phyloP scores from a whole-genome alignment of 2,113 vertebrate genomes.

The Ptilorrhoa leucosticta region DNA sequence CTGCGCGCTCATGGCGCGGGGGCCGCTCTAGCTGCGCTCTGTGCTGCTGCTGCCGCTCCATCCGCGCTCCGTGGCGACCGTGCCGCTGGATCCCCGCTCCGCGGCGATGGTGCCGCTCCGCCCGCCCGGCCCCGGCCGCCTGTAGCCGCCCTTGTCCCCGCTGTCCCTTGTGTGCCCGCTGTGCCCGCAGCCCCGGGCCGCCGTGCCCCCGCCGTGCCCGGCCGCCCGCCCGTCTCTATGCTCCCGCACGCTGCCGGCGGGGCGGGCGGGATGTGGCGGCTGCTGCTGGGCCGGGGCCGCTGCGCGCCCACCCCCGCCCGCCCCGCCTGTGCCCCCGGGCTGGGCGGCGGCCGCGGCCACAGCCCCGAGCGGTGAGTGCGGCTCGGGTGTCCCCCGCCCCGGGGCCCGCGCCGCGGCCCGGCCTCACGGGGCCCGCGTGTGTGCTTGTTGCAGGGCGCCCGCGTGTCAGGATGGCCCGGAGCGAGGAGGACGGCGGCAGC shows the following conservation, averaged over 20 bases:
- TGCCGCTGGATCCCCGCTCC: not conserved
- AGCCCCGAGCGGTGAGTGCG: constrained; percentile 12
- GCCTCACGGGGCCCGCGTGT: not conserved
- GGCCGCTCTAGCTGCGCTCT: not conserved
- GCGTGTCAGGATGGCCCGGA: not conserved
- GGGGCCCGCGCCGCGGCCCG: not conserved
- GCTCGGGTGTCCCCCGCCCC: not conserved
- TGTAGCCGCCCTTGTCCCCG: not conserved
- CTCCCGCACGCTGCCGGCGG: not conserved
- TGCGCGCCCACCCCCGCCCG: not conserved
- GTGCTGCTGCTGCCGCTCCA: not conserved
- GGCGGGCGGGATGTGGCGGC: not conserved
- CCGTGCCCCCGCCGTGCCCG: too few species aligned
- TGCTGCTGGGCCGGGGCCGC: not conserved
- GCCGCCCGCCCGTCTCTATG: not conserved
- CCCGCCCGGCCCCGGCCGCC: not conserved
- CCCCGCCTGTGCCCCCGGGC: not conserved
- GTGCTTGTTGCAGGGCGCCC: not conserved
- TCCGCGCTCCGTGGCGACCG: not conserved
- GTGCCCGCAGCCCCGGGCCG: not conserved
- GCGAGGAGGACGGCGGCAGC: not conserved
- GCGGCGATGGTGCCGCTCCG: not conserved
- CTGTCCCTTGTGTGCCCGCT: not conserved
- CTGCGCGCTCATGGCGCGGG: not conserved
- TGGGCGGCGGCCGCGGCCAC: not conserved